phyloP scores from a whole-genome alignment of 37 sponge, comb jelly and placozoan species.

The Bolinopsis microptera region DNA sequence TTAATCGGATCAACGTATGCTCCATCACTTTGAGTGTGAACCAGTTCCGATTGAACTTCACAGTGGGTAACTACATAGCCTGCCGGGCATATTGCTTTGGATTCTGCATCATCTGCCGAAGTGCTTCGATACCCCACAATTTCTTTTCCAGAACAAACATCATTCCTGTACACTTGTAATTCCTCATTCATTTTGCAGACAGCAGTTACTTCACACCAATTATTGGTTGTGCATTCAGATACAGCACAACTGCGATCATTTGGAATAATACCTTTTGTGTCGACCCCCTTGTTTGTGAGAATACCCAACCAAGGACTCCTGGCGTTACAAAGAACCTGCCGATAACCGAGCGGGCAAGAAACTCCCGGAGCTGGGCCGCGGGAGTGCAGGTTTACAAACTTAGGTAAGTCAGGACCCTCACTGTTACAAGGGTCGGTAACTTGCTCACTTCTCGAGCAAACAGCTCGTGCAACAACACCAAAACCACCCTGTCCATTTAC shows the following conservation, averaged over 20 bases:
- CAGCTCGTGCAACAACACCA: neutral
- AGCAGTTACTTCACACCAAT: neutral
- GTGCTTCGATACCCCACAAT: neutral
- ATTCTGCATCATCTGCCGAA: neutral
- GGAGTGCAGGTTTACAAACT: neutral
- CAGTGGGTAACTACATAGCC: neutral
- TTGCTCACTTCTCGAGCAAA: neutral
- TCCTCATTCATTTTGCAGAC: neutral
- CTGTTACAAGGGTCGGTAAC: neutral
- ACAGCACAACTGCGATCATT: neutral
- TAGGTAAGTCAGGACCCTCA: neutral
- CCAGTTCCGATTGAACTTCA: neutral
- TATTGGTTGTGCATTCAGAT: neutral
- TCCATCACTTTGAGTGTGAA: neutral
- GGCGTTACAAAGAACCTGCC: neutral
- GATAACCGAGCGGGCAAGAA: neutral
- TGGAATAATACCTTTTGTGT: neutral
- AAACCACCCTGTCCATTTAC: neutral
- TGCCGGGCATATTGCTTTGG: neutral
- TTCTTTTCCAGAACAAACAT: neutral
- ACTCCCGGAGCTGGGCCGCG: neutral
- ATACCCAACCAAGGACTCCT: neutral
- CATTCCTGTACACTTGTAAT: neutral
- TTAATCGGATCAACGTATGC: neutral
- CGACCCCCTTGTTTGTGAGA: neutral